phyloP scores from a whole-genome alignment of 1,140 invertebrate species.

The Nephotettix cincticeps region DNA sequence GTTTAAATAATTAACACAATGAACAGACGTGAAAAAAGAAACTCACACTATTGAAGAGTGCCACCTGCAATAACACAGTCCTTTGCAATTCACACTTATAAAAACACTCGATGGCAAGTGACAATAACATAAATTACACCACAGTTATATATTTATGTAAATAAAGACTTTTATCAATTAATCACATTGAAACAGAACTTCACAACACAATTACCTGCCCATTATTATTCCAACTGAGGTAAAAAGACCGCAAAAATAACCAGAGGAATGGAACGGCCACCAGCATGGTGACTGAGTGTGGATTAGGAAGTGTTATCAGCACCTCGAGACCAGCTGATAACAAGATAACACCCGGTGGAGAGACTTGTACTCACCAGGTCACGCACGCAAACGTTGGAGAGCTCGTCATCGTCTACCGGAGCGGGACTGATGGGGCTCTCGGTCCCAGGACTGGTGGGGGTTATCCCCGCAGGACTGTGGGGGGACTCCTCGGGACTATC shows the following conservation, averaged over 20 bases:
- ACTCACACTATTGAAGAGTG: too few relatives aligned
- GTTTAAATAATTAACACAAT: too few relatives aligned
- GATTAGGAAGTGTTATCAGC: background rate
- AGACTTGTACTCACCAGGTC: constrained; percentile 39
- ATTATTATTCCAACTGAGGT: too few relatives aligned
- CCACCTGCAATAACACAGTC: too few relatives aligned
- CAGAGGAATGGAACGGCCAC: constrained; percentile 5
- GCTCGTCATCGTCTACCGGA: constrained; percentile 38
- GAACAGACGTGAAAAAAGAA: too few relatives aligned
- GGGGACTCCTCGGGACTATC: background rate
- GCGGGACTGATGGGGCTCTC: background rate
- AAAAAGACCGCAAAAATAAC: background rate
- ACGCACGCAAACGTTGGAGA: constrained; percentile 42
- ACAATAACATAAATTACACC: too few relatives aligned
- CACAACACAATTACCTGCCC: too few relatives aligned
- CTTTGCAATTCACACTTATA: too few relatives aligned
- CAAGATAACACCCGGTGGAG: background rate
- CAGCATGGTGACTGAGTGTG: background rate
- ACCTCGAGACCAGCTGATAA: background rate
- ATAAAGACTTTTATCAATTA: too few relatives aligned
- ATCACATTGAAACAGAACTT: too few relatives aligned
- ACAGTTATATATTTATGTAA: too few relatives aligned
- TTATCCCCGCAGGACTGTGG: background rate
- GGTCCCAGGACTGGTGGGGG: background rate
- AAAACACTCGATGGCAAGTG: too few relatives aligned